Conservation (phyloP, 2,797 vertebrate species). For the Eurystomus glaucurus region DNA sequence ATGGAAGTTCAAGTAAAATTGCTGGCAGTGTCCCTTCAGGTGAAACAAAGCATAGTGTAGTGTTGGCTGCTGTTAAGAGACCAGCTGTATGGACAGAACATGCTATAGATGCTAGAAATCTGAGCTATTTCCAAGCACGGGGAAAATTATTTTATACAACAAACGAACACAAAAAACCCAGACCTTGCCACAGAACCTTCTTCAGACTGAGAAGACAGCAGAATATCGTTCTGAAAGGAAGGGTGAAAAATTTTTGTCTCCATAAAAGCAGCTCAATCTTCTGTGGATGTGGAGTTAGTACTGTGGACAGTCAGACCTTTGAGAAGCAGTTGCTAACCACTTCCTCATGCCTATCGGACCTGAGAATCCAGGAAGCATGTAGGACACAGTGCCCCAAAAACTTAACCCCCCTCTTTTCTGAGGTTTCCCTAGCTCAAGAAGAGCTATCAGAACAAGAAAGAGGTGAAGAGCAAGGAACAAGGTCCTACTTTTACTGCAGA, state of each 20-base stretch:
- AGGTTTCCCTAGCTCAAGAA: not conserved
- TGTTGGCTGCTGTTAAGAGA: not conserved
- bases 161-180: rapidly evolving
- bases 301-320: not conserved
- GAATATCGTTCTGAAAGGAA: not conserved
- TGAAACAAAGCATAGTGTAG: not conserved
- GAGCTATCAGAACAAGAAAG: not conserved
- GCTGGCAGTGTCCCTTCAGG: not conserved
- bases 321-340: not conserved
- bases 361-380: not conserved
- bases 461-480: not conserved
- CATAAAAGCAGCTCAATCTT: not conserved
- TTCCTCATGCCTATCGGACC: not conserved
- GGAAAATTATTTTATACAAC: not conserved
- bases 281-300: not conserved
- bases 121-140: not conserved
- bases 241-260: not conserved
- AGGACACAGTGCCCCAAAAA: not conserved
- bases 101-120: not conserved
- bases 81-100: not conserved
- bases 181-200: not conserved
- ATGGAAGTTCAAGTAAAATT: not conserved
- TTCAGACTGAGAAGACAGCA: not conserved
- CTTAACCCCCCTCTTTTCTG: not conserved
- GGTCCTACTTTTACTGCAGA: not conserved